Evolutionary conservation across 2,113 vertebrate species (phyloP).

Genomic region (Trogon melanurus): DNA sequence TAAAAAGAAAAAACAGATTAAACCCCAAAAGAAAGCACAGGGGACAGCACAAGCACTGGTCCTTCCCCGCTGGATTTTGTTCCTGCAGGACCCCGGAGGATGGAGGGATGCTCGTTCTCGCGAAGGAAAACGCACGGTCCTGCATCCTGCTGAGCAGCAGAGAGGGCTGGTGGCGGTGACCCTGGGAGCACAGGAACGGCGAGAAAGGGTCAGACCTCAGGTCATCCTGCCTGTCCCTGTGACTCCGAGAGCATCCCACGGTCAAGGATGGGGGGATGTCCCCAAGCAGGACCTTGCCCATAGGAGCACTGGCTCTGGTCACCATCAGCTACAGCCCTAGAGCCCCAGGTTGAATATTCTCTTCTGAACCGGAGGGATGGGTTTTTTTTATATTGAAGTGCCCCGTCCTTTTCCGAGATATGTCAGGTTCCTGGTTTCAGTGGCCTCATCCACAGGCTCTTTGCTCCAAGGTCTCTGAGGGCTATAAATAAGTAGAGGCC

Average conservation of each 20-base stretch:
- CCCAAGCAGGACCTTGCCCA: background rate
- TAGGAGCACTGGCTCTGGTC: background rate
- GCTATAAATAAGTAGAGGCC: background rate
- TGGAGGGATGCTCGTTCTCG: accelerated
- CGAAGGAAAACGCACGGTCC: accelerated
- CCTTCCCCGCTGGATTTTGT: background rate
- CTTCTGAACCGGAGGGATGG: background rate
- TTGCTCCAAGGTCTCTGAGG: background rate
- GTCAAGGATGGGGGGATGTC: background rate
- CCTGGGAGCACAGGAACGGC: accelerated
- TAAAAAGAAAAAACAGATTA: background rate
- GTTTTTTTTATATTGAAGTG: background rate
- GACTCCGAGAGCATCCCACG: background rate
- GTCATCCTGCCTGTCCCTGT: accelerated
- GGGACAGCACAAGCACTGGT: background rate
- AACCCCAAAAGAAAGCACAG: background rate
- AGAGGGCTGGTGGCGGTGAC: background rate
- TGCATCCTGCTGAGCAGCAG: accelerated
- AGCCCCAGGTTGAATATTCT: background rate
- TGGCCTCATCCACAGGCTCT: background rate
- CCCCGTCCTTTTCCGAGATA: accelerated
- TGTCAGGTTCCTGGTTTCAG: background rate
- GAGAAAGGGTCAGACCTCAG: background rate
- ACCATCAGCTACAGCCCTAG: background rate
- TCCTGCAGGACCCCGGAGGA: background rate